phyloP scores from a whole-genome alignment of 2,113 vertebrate genomes.

The Anolis sagrei region DNA sequence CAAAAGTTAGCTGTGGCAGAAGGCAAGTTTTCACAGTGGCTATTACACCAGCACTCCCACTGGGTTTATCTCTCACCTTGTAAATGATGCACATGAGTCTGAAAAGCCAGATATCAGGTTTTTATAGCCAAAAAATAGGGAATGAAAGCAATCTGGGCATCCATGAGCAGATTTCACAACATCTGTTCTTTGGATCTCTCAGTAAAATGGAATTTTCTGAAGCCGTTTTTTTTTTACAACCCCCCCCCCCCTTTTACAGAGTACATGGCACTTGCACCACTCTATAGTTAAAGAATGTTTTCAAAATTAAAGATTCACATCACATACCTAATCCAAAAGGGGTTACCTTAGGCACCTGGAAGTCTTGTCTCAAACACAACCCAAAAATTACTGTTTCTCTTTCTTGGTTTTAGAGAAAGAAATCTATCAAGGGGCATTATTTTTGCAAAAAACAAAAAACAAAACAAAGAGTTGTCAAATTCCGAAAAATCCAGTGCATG shows the following conservation, averaged over 20 bases:
- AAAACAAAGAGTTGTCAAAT: background rate
- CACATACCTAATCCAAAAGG: conserved; percentile 47
- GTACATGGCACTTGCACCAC: conserved; percentile 48
- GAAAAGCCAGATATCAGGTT: background rate
- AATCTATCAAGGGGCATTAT: background rate
- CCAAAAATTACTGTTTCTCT: background rate
- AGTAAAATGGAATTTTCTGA: conserved; percentile 43
- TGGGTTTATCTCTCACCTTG: background rate
- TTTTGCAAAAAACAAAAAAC: no score
- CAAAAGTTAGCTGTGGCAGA: conserved; percentile 3
- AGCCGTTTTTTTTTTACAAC: background rate
- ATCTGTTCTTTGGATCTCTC: conserved; percentile 53
- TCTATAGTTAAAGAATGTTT: conserved; percentile 48
- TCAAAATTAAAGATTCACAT: conserved; percentile 37
- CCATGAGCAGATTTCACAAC: conserved; percentile 56
- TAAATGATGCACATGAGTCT: background rate
- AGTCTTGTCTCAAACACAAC: conserved; percentile 25
- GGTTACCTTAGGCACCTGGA: background rate
- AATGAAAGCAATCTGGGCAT: conserved; percentile 53
- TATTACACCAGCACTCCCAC: background rate
- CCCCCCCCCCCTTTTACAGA: no score
- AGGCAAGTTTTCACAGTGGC: background rate
- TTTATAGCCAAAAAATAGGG: conserved; percentile 53
- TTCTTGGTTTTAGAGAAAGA: conserved; percentile 13
- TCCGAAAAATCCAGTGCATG: background rate